Evolutionary conservation across 2,888 invertebrate species (phyloP), one percentile per base, ranked within the genome.

Genomic region (Psylliodes chrysocephalus): DNA sequence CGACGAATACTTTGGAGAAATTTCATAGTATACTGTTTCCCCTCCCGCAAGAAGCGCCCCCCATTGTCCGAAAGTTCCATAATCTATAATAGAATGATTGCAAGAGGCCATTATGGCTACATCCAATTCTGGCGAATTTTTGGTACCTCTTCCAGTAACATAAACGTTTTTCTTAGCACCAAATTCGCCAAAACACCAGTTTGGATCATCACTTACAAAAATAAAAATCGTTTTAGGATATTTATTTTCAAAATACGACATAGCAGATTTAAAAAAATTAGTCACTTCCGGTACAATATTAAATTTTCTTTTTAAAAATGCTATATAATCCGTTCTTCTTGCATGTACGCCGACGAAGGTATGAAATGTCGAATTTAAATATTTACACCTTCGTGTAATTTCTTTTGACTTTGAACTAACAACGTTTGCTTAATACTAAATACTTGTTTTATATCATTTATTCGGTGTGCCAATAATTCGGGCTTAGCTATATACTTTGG

Each of bases 291-390:
- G 79, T 40, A 78, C 75, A 5, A 81, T 80, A 38, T 82, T 81
- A 53, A 84, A 78, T 69, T 86, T 86, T 60, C 84, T 80, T 83
- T 84, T 85, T 15, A 88, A 77, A 73, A 86, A 86, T 6, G 65
- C 82, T 30, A 85, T 81, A 74, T 87, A 87, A 76, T 87, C 87
- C 1, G 86, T 87, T 59, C 87, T 79, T 49, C 87, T 78, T 5
- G 87, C 84, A 69, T 87, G 87, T 35, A 88, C 82, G 49, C 86
- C 86, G 15, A 87, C 83, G 69, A 83, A 87, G 10, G 82, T 81
- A n/a, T 55, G n/a, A 17, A 49, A 19, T 18, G 49, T 10, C 28
- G 15, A 28, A 18, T 59, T 59, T 28, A 59, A 19, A 17, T 8
- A 71, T 71, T 64, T 28, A 66, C 63, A 17, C 67, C 70, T 35